Percentiles rank a stretch among this genome's conserved stretches.
Conservation (phyloP, 1,140 invertebrate species). For the Helicoverpa zea region DNA sequence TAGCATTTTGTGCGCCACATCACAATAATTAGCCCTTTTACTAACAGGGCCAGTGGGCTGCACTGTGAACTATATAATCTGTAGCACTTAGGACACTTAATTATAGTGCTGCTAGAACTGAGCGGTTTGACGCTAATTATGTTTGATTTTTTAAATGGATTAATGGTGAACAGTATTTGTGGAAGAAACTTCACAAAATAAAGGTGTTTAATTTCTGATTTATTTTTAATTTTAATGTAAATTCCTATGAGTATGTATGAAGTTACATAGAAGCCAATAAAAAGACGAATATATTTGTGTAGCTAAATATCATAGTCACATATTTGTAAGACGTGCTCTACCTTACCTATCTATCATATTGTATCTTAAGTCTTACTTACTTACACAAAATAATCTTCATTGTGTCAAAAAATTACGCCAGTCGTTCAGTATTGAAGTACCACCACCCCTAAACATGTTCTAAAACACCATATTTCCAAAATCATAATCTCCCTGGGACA, state of each 20-base stretch:
- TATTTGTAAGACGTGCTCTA: no score
- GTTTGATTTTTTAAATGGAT: constrained; percentile 6
- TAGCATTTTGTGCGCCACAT: constrained; percentile 66
- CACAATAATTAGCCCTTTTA: constrained; percentile 78
- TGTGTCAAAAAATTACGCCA: not conserved
- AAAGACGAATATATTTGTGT: no score
- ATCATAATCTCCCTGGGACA: constrained; percentile 36
- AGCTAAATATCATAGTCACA: no score
- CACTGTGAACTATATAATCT: constrained; percentile 63
- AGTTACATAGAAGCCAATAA: no score
- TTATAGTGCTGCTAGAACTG: constrained; percentile 44
- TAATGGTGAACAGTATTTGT: not conserved
- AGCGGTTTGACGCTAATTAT: constrained; percentile 3
- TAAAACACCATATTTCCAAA: not conserved
- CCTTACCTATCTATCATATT: no score
- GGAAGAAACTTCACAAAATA: not conserved
- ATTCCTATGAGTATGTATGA: no score
- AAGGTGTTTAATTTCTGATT: no score
- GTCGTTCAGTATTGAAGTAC: not conserved
- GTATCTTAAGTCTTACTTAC: no score
- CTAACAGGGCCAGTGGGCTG: constrained; percentile 65
- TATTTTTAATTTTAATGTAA: no score
- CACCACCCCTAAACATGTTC: not conserved
- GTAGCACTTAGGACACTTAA: constrained; percentile 51
- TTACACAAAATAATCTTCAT: not conserved